phyloP scores from a whole-genome alignment of 2,888 invertebrate genomes.

The Drosophila lutescens region DNA sequence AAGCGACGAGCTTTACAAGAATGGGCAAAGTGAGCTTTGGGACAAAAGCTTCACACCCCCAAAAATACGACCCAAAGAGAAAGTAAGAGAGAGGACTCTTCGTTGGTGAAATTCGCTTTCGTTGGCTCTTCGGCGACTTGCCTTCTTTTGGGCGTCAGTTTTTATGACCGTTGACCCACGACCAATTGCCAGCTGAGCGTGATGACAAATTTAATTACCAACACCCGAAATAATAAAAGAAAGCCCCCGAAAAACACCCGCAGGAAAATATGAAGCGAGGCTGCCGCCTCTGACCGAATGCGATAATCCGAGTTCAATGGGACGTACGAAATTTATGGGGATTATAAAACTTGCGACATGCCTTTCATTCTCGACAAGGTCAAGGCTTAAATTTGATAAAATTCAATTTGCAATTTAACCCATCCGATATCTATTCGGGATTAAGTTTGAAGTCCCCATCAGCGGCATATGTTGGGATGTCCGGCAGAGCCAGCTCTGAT shows the following conservation, averaged over 20 bases:
- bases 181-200: conserved; percentile 59
- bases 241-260: conserved; percentile 14
- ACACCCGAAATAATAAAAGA: conserved; percentile 38
- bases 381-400: conserved; percentile 24
- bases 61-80: conserved; percentile 2
- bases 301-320: conserved; percentile 73
- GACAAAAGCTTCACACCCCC: conserved; percentile 47
- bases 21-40: conserved; percentile 48
- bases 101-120: conserved; percentile 22
- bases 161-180: conserved; percentile 40
- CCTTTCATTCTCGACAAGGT: conserved; percentile 33
- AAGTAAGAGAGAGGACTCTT: conserved; percentile 40
- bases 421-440: conserved; percentile 32
- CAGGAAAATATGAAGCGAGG: conserved; percentile 18
- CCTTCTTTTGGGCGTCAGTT: conserved; percentile 58
- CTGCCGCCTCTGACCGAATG: conserved; percentile 44
- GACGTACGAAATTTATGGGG: conserved; percentile 63
- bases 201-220: conserved; percentile 74
- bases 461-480: conserved; percentile 39
- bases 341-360: conserved; percentile 64
- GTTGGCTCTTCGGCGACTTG: conserved; percentile 54
- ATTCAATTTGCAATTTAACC: conserved; percentile 17
- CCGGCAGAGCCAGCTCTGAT: conserved; percentile 19
- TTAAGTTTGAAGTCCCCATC: conserved; percentile 47
- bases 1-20: conserved; percentile 20